Percentiles rank a stretch among this genome's conserved stretches.
Evolutionary conservation across 2,113 vertebrate genomes (phyloP).

Genomic region (Zosterops lateralis): DNA sequence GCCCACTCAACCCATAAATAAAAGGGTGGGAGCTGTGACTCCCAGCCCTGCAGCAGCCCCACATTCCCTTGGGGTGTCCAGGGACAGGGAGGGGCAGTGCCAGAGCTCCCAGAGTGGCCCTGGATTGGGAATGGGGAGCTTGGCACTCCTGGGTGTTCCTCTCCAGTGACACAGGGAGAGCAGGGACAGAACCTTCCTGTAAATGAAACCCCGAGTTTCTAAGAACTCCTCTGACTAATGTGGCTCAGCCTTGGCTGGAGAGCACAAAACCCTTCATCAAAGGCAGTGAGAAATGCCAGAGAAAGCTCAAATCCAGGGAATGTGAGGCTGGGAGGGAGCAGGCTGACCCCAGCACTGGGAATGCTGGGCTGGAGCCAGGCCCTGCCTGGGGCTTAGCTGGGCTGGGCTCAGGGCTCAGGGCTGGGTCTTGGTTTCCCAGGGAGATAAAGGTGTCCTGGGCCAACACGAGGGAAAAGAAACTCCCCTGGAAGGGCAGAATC

Average conservation of each 20-base stretch:
- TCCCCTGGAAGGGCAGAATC: background rate
- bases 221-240: constrained; percentile 2
- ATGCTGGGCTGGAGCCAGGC: rapidly evolving
- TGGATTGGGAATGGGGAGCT: too few relatives aligned
- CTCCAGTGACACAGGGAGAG: background rate
- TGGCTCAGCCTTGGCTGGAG: background rate
- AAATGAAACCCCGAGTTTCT: background rate
- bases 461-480: background rate
- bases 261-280: background rate
- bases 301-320: background rate
- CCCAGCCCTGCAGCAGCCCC: background rate
- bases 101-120: background rate
- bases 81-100: background rate
- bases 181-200: background rate
- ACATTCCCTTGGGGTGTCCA: background rate
- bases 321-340: background rate
- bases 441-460: background rate
- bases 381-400: background rate
- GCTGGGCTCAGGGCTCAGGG: background rate
- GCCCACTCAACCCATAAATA: background rate
- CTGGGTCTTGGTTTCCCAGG: background rate
- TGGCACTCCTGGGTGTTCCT: background rate
- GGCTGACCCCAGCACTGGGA: background rate
- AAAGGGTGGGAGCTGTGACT: background rate
- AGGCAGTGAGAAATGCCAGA: background rate